Conservation (phyloP, 1,140 invertebrate species). For the Lepidurus packardi region DNA sequence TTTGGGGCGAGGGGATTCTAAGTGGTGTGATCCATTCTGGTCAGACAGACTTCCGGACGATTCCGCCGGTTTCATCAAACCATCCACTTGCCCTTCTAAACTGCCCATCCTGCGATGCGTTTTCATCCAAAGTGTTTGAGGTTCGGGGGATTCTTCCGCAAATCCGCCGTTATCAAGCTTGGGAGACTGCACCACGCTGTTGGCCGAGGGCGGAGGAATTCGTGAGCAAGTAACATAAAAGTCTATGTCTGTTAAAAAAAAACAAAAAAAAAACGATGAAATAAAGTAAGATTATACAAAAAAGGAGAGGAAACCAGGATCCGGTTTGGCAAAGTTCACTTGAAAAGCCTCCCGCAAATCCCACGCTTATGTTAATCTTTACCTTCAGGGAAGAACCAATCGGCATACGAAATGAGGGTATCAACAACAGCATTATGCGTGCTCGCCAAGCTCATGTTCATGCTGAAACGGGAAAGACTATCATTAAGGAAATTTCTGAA, state of each 20-base stretch:
- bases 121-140: background rate
- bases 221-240: conserved; percentile 39
- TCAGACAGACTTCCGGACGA: background rate
- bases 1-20: conserved; percentile 29
- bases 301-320: background rate
- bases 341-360: background rate
- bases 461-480: conserved; percentile 48
- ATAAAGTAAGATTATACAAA: background rate
- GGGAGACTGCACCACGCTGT: background rate
- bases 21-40: conserved; percentile 21
- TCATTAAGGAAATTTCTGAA: background rate
- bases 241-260: conserved; percentile 38
- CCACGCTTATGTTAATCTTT: conserved; percentile 16
- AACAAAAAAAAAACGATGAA: no score
- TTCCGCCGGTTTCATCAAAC: background rate
- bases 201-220: conserved; percentile 23
- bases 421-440: conserved; percentile 74
- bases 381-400: conserved; percentile 74
- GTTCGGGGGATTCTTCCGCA: background rate
- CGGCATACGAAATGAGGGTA: conserved; percentile 73
- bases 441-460: conserved; percentile 81
- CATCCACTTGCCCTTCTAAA: conserved; percentile 25
- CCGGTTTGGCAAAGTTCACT: background rate
- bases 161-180: conserved; percentile 29
- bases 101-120: conserved; percentile 32